A percentile compares a stretch with the other conserved stretches of the same genome.
These are phyloP conservation scores for Prenolepis imparis DNA, from an alignment of 2,888 invertebrate genomes.

Conservation along the genomic window DNA sequence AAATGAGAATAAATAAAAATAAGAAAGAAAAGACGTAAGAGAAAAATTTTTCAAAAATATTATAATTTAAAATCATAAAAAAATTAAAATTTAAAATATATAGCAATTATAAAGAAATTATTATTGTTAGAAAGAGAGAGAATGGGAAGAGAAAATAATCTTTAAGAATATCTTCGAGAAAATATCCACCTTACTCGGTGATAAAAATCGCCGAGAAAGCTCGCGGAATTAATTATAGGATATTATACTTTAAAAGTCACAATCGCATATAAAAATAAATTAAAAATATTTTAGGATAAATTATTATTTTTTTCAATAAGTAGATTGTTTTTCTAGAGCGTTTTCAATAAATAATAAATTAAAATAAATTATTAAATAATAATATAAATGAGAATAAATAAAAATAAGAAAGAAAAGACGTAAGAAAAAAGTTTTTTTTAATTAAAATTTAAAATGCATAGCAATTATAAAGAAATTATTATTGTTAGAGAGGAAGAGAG, in stretches of 20 bases:
- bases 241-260: too few relatives aligned
- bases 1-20: too few relatives aligned
- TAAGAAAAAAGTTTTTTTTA: too few relatives aligned
- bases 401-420: not conserved
- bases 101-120: not conserved
- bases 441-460: not conserved
- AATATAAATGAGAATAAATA: not conserved
- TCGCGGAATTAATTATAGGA: conserved; percentile 9
- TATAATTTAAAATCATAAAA: too few relatives aligned
- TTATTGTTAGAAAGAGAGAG: too few relatives aligned
- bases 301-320: not conserved
- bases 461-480: not conserved
- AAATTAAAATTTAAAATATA: not conserved
- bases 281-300: not conserved
- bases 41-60: too few relatives aligned
- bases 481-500: too few relatives aligned
- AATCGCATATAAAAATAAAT: not conserved
- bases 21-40: not conserved
- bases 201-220: conserved; percentile 8
- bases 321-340: not conserved
- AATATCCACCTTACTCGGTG: conserved; percentile 30
- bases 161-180: conserved; percentile 5
- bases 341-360: not conserved
- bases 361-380: not conserved
- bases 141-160: not conserved